phyloP scores from a whole-genome alignment of 2,888 invertebrate species.

The Orthosia cruda region DNA sequence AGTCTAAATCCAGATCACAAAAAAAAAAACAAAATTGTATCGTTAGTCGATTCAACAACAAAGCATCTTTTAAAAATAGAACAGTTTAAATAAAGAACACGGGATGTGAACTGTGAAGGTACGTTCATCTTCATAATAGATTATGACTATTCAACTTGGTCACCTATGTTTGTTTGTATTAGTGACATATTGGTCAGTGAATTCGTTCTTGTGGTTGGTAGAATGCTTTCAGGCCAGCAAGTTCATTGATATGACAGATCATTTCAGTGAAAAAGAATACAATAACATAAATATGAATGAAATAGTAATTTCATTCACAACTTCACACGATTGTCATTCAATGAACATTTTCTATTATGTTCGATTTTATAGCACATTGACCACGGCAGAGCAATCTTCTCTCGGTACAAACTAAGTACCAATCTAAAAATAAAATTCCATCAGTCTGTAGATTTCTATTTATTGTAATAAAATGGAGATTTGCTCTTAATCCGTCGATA shows the following conservation, averaged over 20 bases:
- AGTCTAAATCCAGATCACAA: too few relatives aligned
- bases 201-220: neutral
- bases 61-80: conserved; percentile 11
- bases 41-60: neutral
- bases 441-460: too few relatives aligned
- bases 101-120: conserved; percentile 35
- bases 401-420: neutral
- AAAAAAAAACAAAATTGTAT: neutral
- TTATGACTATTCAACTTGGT: conserved; percentile 17
- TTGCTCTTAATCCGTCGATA: too few relatives aligned
- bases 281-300: neutral
- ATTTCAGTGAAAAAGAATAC: neutral
- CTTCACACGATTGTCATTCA: conserved; percentile 16
- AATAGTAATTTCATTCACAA: neutral
- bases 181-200: conserved; percentile 1
- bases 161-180: conserved; percentile 15
- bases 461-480: too few relatives aligned
- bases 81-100: conserved; percentile 16
- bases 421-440: too few relatives aligned
- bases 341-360: conserved; percentile 15
- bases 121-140: conserved; percentile 29
- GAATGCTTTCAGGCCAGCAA: neutral
- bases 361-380: conserved; percentile 24
- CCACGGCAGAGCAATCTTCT: neutral
- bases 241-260: neutral